Conservation (phyloP, 2,797 vertebrate genomes). For the Monodelphis domestica region DNA sequence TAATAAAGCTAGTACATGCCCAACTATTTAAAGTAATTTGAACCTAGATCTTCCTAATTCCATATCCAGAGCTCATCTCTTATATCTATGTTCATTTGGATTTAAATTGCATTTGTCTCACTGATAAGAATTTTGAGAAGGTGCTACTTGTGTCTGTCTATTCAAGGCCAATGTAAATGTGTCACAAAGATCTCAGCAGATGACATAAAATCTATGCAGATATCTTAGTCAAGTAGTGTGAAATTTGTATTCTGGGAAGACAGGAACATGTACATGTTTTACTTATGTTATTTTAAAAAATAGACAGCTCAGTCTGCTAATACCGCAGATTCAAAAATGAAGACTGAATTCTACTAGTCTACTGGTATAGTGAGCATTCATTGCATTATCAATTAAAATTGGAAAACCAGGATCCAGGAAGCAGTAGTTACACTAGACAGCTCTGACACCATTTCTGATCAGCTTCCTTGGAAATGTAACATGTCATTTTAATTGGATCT, state of each 20-base stretch:
- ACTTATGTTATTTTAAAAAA: constrained; percentile 51
- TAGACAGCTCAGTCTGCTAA: constrained; percentile 43
- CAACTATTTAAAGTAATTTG: neutral
- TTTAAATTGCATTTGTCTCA: neutral
- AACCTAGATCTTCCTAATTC: neutral
- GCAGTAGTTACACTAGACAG: neutral
- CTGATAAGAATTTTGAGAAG: constrained; percentile 22
- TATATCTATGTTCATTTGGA: neutral
- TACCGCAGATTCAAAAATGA: constrained; percentile 15
- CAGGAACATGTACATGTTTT: neutral
- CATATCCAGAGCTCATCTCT: neutral
- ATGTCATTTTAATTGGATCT: constrained; percentile 56
- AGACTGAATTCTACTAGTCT: constrained; percentile 13
- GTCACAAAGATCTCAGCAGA: constrained; percentile 28
- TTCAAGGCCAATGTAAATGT: constrained; percentile 41
- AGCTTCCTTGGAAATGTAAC: constrained; percentile 44
- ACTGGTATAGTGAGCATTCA: neutral
- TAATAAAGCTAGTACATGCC: neutral
- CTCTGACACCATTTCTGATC: constrained; percentile 43
- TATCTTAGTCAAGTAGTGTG: constrained; percentile 43
- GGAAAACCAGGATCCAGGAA: constrained; percentile 30
- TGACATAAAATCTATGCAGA: constrained; percentile 38
- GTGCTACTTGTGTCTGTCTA: neutral
- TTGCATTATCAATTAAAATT: constrained; percentile 62
- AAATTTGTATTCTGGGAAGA: constrained; percentile 64